Evolutionary conservation across 2,113 vertebrate genomes (phyloP).

Genomic region (Platycercus adscitus): DNA sequence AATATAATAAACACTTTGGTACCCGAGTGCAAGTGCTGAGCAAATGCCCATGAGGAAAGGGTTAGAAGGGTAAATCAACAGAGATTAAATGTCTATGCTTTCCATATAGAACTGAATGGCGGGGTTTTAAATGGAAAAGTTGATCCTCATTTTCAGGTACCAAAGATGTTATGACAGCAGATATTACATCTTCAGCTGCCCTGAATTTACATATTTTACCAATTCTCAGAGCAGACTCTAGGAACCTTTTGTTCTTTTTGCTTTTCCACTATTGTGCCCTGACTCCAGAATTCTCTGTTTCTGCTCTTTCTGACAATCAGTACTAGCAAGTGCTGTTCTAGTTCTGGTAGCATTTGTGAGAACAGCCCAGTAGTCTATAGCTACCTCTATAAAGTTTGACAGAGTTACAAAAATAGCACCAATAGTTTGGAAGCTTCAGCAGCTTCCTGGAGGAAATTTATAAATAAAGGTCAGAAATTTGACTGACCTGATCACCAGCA

Average conservation of each 20-base stretch:
- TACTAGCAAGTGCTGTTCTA: background rate
- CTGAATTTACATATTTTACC: background rate
- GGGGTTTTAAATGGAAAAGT: background rate
- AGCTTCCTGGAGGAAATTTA: background rate
- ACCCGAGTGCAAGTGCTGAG: background rate
- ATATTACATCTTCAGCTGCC: background rate
- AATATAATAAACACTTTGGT: background rate
- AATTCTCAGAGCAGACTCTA: background rate
- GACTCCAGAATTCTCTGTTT: background rate
- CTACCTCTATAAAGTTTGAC: background rate
- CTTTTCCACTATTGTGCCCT: background rate
- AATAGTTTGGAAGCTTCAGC: background rate
- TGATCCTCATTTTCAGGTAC: background rate
- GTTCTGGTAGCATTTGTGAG: background rate
- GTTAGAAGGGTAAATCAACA: slow-evolving; percentile 15
- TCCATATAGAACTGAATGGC: background rate
- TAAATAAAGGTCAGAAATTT: background rate
- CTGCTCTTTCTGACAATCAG: background rate
- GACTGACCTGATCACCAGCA: background rate
- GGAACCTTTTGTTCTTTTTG: background rate
- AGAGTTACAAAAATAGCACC: background rate
- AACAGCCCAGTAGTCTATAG: background rate
- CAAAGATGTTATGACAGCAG: background rate
- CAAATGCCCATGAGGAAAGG: background rate
- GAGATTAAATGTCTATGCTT: background rate